These are phyloP conservation scores for Nothobranchius furzeri DNA, from an alignment of 2,113 vertebrate genomes.

Conservation along the genomic window DNA sequence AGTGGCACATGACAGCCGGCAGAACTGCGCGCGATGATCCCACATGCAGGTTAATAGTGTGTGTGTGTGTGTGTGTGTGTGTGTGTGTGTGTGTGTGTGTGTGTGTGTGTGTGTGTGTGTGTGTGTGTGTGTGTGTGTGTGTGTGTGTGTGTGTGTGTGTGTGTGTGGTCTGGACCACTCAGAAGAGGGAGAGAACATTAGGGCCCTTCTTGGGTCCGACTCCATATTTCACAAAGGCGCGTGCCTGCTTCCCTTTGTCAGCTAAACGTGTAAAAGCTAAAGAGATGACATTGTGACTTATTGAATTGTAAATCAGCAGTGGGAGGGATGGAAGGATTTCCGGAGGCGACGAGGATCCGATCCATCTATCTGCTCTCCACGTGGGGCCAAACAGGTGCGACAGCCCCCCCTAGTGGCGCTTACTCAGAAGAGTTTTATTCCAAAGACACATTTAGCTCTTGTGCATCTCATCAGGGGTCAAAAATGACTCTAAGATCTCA, in stretches of 20 bases:
- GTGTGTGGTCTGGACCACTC: not conserved
- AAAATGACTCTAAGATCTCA: too few species aligned
- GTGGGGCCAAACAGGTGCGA: conserved; percentile 51
- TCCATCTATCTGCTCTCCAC: not conserved
- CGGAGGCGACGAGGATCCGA: conserved; percentile 38
- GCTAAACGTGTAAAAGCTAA: conserved; percentile 68
- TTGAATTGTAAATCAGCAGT: conserved; percentile 74
- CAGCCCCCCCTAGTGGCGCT: conserved; percentile 66
- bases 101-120: not conserved
- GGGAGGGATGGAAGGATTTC: conserved; percentile 62
- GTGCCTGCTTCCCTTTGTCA: conserved; percentile 60
- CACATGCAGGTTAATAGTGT: not conserved
- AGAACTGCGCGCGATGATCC: conserved; percentile 28
- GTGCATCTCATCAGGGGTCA: too few species aligned
- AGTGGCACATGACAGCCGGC: conserved; percentile 31
- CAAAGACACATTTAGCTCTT: too few species aligned
- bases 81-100: too few species aligned
- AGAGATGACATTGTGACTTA: conserved; percentile 75
- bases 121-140: not conserved
- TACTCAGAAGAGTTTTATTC: conserved; percentile 6
- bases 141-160: not conserved
- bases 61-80: not conserved
- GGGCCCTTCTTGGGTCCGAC: conserved; percentile 44
- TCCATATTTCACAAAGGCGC: conserved; percentile 55
- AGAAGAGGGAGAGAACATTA: conserved; percentile 27